phyloP scores from a whole-genome alignment of 1,140 invertebrate genomes.

The Atta colombica region DNA sequence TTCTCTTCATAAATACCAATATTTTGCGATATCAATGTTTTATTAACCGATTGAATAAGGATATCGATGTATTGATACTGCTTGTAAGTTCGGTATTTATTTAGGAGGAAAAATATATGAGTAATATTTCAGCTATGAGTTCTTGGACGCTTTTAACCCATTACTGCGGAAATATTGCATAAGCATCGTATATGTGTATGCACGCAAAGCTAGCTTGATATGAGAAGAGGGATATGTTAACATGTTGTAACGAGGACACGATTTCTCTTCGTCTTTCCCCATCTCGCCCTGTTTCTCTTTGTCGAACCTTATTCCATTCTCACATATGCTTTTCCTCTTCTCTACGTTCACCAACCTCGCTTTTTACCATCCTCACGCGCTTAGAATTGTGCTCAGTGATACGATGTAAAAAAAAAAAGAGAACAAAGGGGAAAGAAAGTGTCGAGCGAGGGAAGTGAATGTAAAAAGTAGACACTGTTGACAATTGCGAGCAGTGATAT shows the following conservation, averaged over 20 bases:
- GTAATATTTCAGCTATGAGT: not conserved
- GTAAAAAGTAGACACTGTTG: constrained; percentile 59
- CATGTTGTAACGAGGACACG: constrained; percentile 29
- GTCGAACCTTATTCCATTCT: constrained; percentile 43
- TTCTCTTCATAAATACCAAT: constrained; percentile 8
- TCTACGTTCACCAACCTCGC: not conserved
- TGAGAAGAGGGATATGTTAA: constrained; percentile 42
- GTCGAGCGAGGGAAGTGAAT: constrained; percentile 33
- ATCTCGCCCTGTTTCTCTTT: constrained; percentile 34
- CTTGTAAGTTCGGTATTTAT: not conserved
- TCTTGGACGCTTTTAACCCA: constrained; percentile 46
- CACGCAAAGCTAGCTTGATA: constrained; percentile 28
- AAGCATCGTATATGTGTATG: not conserved
- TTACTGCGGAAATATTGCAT: constrained; percentile 10
- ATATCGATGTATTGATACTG: not conserved
- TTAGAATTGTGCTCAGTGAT: constrained; percentile 51
- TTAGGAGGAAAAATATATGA: not conserved
- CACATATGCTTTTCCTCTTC: not conserved
- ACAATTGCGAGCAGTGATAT: constrained; percentile 77
- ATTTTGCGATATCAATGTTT: constrained; percentile 21
- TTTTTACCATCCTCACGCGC: constrained; percentile 50
- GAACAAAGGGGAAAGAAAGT: constrained; percentile 44
- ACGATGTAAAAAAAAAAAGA: constrained; percentile 43
- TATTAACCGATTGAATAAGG: constrained; percentile 9
- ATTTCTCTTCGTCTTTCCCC: constrained; percentile 56